Evolutionary conservation across 2,797 vertebrate genomes (phyloP), one percentile per base, ranked within the genome.

Genomic region (Peromyscus melanophrys): DNA sequence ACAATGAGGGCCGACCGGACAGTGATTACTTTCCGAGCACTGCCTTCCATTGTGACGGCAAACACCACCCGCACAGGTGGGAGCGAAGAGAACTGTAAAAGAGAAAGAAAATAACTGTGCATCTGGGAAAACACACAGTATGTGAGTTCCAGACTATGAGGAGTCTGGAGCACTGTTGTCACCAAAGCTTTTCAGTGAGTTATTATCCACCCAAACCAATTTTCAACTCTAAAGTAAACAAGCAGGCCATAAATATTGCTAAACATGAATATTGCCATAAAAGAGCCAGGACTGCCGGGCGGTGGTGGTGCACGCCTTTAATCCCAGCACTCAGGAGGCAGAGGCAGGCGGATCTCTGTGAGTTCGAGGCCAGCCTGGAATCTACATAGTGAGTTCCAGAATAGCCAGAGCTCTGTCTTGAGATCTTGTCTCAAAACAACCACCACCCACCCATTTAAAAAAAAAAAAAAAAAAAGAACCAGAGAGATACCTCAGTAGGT

Each of bases 41-140:
- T 99, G 43, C 99, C 99, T 98, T 99, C 99, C 99, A 99, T 99
- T 0, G 99, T 99, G 52, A 99, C 99, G 0, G 99, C 99, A 96
- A 99, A 99, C 4, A 99, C 99, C 84, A 99, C 99, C 90, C 99
- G 99, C 94, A 99, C 99, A 0, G 99, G 99, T 0, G 99, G 99
- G 97, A 99, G 98, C 0, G 99, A 99, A 1, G 99, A 99, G 97
- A 99, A 99, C 99, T 99, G 96, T 40, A 98, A 59, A 96, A 92
- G 93, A 97, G 87, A 96, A 95, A 91, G 63, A 90, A 92, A 96
- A 91, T 0, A 73, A 12, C 29, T 40, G 19, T 71, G 43, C 29
- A 37, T 83, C 37, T 40, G 23, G 95, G 46, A 46, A 84, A 25
- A 63, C 4, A 59, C 89, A 65, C 65, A 57, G 13, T n/a, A 65